Base-by-base conservation (phyloP, 1,140 invertebrate species). In the Eriosoma lanigerum region DNA sequence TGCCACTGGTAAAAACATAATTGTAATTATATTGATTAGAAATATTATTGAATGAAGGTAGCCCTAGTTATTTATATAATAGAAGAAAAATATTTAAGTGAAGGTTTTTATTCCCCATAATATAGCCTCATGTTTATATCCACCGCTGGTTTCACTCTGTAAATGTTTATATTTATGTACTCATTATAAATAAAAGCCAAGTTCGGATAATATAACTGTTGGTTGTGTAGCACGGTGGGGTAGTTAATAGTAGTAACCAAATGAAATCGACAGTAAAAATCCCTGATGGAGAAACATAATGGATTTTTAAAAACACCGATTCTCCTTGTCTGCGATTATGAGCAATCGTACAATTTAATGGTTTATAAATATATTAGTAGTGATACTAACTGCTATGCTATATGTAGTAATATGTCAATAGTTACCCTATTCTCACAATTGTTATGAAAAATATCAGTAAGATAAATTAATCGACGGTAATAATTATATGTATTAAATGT, bases 191-290 rank as follows among this genome's bases (percentile, higher is more conserved):
- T 66, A 44, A 38, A 66, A 21, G 62, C 29, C n/a, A 32, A 29
- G 62, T 66, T 66, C 13, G 62, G n/a, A 66, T 66, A 66, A 44
- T 66, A 66, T n/a, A n/a, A n/a, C 32, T 66, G 38, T 66, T 66
- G 62, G 44, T 24, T 38, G 10, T 3, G 19, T 8, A 6, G 9
- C 26, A 24, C 15, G 26, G 15, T 24, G 58, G 58, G 62, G 62
- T 38, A 32, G 32, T 66, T 44, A 21, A 24, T n/a, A 62, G 24
- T 19, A 62, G 58, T 62, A 24, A 32, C 62, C 62, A 38, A 66
- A n/a, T 38, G 26, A 62, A 62, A 62, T 62, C 17, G 58, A 62
- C 58, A 29, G 17, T 17, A 64, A 64, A 64, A 64, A 44, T 5
- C 9, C 29, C 38, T 44, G 44, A 66, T 44, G 32, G 32, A 38